Evolutionary conservation across 1,140 invertebrate genomes (phyloP).

Genomic region (Ericerus pela): DNA sequence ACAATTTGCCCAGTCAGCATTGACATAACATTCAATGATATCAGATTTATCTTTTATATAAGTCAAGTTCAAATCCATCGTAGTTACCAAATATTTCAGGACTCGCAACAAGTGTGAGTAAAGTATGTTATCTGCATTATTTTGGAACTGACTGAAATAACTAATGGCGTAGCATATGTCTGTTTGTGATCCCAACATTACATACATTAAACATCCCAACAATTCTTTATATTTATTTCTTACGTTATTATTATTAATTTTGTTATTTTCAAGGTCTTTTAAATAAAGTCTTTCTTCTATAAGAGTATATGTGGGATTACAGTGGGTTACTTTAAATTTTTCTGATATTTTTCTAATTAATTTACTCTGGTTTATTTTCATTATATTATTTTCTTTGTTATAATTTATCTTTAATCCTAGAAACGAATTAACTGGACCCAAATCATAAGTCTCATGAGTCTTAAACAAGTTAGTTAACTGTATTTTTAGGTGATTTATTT

Average conservation of each 20-base stretch:
- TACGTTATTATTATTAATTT: background rate
- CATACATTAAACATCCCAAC: slow-evolving; percentile 29
- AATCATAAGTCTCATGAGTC: too few relatives aligned
- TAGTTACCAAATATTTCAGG: background rate
- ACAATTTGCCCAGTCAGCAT: slow-evolving; percentile 29
- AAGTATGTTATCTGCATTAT: background rate
- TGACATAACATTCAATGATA: slow-evolving; percentile 26
- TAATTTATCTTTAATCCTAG: too few relatives aligned
- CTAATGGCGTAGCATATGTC: slow-evolving; percentile 22
- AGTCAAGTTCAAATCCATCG: background rate
- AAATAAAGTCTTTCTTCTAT: background rate
- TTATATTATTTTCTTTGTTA: too few relatives aligned
- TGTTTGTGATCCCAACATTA: slow-evolving; percentile 31
- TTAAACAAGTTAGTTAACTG: too few relatives aligned
- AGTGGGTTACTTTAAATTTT: too few relatives aligned
- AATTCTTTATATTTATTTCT: slow-evolving; percentile 24
- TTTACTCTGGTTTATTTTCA: too few relatives aligned
- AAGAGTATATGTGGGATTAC: background rate
- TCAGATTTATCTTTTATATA: background rate
- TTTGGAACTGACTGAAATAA: slow-evolving; percentile 17
- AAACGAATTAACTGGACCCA: too few relatives aligned
- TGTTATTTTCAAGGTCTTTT: background rate
- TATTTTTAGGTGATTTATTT: too few relatives aligned
- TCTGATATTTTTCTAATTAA: too few relatives aligned
- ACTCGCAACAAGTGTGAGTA: background rate